Conservation (phyloP, 2,113 vertebrate genomes). For the Varanus komodoensis region DNA sequence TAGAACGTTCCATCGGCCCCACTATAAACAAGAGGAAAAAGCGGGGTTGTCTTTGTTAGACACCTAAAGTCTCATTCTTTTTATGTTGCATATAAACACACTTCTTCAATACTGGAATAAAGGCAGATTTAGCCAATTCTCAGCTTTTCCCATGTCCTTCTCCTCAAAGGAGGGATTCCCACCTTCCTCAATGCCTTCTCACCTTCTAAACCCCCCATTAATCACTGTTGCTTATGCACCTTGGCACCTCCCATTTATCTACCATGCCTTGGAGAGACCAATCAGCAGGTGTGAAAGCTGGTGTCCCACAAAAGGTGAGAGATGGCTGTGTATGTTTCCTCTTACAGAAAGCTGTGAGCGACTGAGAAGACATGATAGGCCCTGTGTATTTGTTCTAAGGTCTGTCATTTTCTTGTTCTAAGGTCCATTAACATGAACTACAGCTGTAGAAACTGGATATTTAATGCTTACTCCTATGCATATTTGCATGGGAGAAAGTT, state of each 20-base stretch:
- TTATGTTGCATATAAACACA: neutral
- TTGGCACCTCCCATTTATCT: neutral
- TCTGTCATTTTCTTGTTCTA: neutral
- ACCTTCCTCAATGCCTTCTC: neutral
- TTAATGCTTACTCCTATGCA: neutral
- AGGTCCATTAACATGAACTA: neutral
- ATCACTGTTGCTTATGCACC: neutral
- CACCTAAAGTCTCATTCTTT: neutral
- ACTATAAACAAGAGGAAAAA: conserved; percentile 72
- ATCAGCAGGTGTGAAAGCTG: neutral
- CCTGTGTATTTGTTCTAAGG: neutral
- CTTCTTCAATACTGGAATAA: neutral
- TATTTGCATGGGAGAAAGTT: neutral
- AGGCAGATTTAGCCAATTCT: neutral
- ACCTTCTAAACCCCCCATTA: neutral
- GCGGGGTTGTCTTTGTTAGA: conserved; percentile 28
- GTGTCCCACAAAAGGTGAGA: neutral
- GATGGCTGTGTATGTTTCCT: neutral
- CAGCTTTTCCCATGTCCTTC: neutral
- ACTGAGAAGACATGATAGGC: neutral
- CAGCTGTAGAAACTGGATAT: neutral
- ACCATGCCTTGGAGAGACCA: neutral
- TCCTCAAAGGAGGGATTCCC: neutral
- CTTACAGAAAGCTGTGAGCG: neutral
- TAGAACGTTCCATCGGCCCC: conserved; percentile 85